These are phyloP conservation scores for Hemicordylus capensis DNA, from an alignment of 2,113 vertebrate species.

Conservation along the genomic window DNA sequence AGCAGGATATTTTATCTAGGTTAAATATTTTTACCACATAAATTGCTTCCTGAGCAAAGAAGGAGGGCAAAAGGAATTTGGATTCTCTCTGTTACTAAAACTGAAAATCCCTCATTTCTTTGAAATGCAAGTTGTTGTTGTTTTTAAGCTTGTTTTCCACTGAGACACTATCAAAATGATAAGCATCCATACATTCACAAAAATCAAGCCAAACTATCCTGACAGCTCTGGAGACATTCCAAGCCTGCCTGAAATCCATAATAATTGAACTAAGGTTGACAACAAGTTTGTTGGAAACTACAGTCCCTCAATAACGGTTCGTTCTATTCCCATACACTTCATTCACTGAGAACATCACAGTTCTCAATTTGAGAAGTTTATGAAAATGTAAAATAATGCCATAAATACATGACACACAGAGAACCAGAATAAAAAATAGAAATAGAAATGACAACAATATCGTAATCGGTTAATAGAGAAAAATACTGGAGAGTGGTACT, in stretches of 20 bases:
- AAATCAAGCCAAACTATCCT: not conserved
- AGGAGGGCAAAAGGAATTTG: too few species aligned
- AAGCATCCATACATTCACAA: not conserved
- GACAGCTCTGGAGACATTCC: slow-evolving; percentile 14
- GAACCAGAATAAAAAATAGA: not conserved
- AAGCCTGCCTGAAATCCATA: slow-evolving; percentile 5
- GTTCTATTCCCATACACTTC: not conserved
- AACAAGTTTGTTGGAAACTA: slow-evolving; percentile 9
- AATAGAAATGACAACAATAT: not conserved
- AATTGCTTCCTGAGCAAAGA: not conserved
- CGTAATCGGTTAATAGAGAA: not conserved
- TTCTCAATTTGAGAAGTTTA: not conserved
- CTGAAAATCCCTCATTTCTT: not conserved
- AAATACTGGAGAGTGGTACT: not conserved
- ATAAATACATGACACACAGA: not conserved
- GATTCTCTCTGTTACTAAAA: not conserved
- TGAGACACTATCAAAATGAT: slow-evolving; percentile 4
- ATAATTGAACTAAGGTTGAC: slow-evolving; percentile 14
- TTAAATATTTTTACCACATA: too few species aligned
- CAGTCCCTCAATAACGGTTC: slow-evolving; percentile 3
- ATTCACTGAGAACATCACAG: not conserved
- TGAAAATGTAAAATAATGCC: not conserved
- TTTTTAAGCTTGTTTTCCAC: slow-evolving; percentile 19
- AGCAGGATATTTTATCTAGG: too few species aligned
- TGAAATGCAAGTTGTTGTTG: not conserved